Conservation (phyloP, 2,888 invertebrate species). For the Ochropleura leucogaster region DNA sequence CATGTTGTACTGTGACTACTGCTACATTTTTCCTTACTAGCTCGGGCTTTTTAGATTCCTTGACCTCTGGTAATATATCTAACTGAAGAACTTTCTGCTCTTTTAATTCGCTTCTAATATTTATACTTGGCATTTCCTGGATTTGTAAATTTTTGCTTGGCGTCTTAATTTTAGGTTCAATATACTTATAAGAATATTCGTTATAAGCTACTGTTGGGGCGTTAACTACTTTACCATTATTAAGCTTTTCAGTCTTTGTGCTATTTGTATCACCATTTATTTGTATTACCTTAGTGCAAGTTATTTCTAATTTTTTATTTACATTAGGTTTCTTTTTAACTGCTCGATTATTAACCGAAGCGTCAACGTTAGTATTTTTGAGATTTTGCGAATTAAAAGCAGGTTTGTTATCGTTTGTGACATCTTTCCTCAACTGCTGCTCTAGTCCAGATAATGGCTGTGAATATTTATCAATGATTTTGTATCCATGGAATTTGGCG, state of each 20-base stretch:
- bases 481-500: conserved; percentile 87
- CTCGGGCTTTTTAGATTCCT: conserved; percentile 59
- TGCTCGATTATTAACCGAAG: conserved; percentile 70
- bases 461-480: conserved; percentile 76
- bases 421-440: conserved; percentile 59
- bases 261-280: conserved; percentile 75
- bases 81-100: conserved; percentile 88
- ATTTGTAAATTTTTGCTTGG: conserved; percentile 76
- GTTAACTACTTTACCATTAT: conserved; percentile 71
- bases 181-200: conserved; percentile 79
- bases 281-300: conserved; percentile 79
- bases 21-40: conserved; percentile 76
- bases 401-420: conserved; percentile 46
- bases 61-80: conserved; percentile 84
- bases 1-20: conserved; percentile 78
- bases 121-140: conserved; percentile 88
- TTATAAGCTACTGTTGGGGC: conserved; percentile 79
- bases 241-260: conserved; percentile 69
- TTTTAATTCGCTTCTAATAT: conserved; percentile 87
- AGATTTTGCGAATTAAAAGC: conserved; percentile 42
- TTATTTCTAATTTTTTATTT: conserved; percentile 77
- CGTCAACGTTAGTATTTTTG: conserved; percentile 56
- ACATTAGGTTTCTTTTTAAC: conserved; percentile 69
- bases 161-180: conserved; percentile 71
- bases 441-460: conserved; percentile 52